Evolutionary conservation across 92 coral and sea anemone genomes (phyloP).

Genomic region (Porites lobata): DNA sequence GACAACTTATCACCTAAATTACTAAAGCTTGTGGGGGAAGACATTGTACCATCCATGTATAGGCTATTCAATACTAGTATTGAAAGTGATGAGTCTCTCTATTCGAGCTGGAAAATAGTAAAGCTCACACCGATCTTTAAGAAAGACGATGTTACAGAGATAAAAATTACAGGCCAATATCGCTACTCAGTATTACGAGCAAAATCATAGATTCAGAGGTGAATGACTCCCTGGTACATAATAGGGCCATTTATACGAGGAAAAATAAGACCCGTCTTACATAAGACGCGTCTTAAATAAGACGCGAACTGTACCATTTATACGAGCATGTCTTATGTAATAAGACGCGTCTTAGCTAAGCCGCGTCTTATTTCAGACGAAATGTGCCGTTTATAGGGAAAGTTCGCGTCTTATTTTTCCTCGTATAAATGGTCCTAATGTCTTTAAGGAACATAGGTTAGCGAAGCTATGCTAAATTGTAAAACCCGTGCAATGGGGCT

Average conservation of each 20-base stretch:
- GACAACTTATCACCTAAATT: too few species aligned
- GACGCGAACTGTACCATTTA: too few species aligned
- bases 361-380: too few species aligned
- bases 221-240: constrained; percentile 15
- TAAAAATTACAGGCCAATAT: constrained; percentile 32
- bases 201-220: constrained; percentile 43
- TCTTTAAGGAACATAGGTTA: constrained; percentile 26
- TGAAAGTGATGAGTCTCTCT: too few species aligned
- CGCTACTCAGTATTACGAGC: constrained; percentile 49
- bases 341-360: too few species aligned
- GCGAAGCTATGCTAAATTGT: constrained; percentile 37
- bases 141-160: constrained; percentile 51
- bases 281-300: too few species aligned
- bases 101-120: constrained; percentile 36
- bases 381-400: too few species aligned
- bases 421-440: too few species aligned
- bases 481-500: background rate
- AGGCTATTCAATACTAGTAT: background rate
- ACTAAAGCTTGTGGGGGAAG: constrained; percentile 49
- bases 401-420: too few species aligned
- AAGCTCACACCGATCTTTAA: constrained; percentile 54
- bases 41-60: constrained; percentile 54
- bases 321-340: too few species aligned
- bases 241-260: background rate
- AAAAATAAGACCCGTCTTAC: too few species aligned